phyloP scores from a whole-genome alignment of 2,888 invertebrate species.

The Choristoneura rosaceana region DNA sequence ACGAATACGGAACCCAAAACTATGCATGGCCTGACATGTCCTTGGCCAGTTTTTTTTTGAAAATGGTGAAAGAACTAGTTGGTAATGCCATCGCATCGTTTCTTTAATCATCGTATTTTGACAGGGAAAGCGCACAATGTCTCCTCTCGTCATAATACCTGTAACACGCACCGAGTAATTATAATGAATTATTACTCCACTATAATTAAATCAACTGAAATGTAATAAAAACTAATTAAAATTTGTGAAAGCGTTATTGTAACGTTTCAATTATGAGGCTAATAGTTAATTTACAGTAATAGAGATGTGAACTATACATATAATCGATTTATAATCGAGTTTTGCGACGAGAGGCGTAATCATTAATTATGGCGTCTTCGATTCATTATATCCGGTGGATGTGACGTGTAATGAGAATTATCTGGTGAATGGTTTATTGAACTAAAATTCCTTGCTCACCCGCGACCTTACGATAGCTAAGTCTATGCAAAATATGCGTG shows the following conservation, averaged over 20 bases:
- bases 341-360: background rate
- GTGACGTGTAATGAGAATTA: background rate
- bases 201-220: slow-evolving; percentile 40
- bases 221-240: slow-evolving; percentile 43
- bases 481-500: too few species aligned
- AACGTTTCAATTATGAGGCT: slow-evolving; percentile 35
- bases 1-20: too few species aligned
- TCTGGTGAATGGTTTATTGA: too few species aligned
- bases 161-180: slow-evolving; percentile 45
- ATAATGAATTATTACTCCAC: slow-evolving; percentile 30
- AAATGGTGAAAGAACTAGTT: too few species aligned
- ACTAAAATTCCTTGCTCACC: too few species aligned
- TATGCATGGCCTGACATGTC: too few species aligned
- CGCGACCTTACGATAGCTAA: too few species aligned
- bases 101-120: background rate
- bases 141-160: slow-evolving; percentile 22
- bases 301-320: slow-evolving; percentile 7
- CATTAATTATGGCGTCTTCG: background rate
- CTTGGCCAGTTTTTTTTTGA: too few species aligned
- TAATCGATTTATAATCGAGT: slow-evolving; percentile 10
- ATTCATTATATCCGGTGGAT: background rate
- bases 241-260: slow-evolving; percentile 33
- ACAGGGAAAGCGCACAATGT: background rate
- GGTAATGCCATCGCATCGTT: too few species aligned
- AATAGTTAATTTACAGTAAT: slow-evolving; percentile 19